Percentiles rank a stretch among this genome's conserved stretches.
Conservation (phyloP, 2,797 vertebrate species). For the Hydrocynus forskahlii region DNA sequence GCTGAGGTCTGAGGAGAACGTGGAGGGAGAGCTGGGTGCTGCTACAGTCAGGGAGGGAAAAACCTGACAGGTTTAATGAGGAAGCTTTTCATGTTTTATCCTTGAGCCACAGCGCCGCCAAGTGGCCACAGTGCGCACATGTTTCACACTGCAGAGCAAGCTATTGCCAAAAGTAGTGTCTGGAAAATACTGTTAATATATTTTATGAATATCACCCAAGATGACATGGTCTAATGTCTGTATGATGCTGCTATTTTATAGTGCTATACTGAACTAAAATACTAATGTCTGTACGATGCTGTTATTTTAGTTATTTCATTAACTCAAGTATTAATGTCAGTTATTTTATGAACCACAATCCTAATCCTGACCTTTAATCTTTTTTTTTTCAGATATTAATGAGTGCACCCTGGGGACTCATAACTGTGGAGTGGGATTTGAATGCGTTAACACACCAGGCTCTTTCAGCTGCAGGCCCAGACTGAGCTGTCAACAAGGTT, state of each 20-base stretch:
- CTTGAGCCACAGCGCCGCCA: conserved; percentile 72
- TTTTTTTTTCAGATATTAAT: conserved; percentile 79
- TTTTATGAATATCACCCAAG: neutral
- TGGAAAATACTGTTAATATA: too few relatives aligned
- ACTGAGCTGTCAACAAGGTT: conserved; percentile 84
- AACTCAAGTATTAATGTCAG: too few relatives aligned
- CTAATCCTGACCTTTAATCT: too few relatives aligned
- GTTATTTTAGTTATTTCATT: too few relatives aligned
- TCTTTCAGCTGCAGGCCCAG: conserved; percentile 87
- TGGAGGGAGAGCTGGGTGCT: neutral
- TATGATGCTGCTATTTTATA: too few relatives aligned
- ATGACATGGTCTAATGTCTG: neutral
- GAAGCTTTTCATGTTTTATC: conserved; percentile 10
- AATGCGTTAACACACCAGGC: conserved; percentile 87
- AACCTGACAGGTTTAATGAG: neutral
- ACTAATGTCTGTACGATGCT: too few relatives aligned
- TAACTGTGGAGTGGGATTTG: conserved; percentile 78
- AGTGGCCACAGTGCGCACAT: conserved; percentile 56
- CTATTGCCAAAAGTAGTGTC: too few relatives aligned
- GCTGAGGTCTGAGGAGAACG: neutral
- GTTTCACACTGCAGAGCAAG: neutral
- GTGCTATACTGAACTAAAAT: too few relatives aligned
- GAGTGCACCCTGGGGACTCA: conserved; percentile 83
- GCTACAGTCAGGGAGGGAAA: neutral
- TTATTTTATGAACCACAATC: too few relatives aligned